Base-by-base conservation (phyloP, 2,888 invertebrate genomes). In the Cephus sareptanus region DNA sequence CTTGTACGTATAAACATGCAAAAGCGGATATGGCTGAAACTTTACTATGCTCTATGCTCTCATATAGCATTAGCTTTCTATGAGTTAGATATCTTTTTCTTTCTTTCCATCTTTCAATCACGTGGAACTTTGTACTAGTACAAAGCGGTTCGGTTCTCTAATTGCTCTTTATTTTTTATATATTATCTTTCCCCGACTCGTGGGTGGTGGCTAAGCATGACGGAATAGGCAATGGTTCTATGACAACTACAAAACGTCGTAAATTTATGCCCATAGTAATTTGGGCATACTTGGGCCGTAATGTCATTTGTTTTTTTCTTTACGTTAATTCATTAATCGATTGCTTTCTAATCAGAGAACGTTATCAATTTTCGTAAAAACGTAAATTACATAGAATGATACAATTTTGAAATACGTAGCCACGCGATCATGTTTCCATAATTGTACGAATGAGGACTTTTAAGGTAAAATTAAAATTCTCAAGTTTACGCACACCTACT, bases 181-280 rank as follows among this genome's bases (percentile, higher is more conserved):
- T 9, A 56, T 56, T 23, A 56, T 23, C 2, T 56, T 56, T 56
- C 6, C 2, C 23, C 56, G 23, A 23, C 2, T 56, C 40, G 74
- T 79, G 81, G 85, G 81, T 83, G 83, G 80, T 82, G 85, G 82
- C 81, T 73, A 71, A 83, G 84, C 83, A 82, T 83, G 82, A 75
- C 56, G 56, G 56, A 56, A 56, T 9, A 23, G 23, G 23, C 56
- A 15, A 56, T 56, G 56, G 56, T 56, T 56, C 23, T 23, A 56
- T 56, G 23, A 56, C 56, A 9, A 56, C 23, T 23, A 23, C 9
- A 56, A 40, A 23, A 56, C 56, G 56, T 56, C 56, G 23, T 56
- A 23, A 23, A 56, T 9, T 56, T 23, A 56, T 56, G 56, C 56
- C 56, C 23, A 56, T 56, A 23, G 23, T 9, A 56, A 56, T 23